phyloP scores from a whole-genome alignment of 2,888 invertebrate species.

The Kuschelorhynchus macadamiae region DNA sequence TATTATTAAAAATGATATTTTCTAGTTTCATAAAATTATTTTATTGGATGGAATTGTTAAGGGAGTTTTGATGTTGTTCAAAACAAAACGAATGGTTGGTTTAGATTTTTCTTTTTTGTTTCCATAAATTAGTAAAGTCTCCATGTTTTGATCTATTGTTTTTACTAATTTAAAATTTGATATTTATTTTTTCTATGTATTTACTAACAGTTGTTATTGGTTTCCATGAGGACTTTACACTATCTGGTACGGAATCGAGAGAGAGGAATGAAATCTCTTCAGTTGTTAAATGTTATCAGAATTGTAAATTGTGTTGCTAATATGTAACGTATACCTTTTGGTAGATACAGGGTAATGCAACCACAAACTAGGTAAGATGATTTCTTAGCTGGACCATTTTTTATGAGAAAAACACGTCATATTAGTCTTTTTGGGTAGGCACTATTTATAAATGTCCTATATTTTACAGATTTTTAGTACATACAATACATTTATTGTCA shows the following conservation, averaged over 20 bases:
- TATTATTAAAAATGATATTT: constrained; percentile 24
- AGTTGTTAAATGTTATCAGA: too few species aligned
- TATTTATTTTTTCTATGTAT: constrained; percentile 25
- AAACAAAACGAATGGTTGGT: constrained; percentile 37
- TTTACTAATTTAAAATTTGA: constrained; percentile 13
- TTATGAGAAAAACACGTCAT: too few species aligned
- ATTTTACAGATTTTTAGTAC: too few species aligned
- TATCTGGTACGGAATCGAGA: constrained; percentile 7
- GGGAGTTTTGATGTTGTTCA: constrained; percentile 37
- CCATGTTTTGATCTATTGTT: not conserved
- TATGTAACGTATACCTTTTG: too few species aligned
- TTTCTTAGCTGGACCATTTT: too few species aligned
- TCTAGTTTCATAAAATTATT: constrained; percentile 20
- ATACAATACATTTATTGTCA: too few species aligned
- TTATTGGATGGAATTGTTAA: constrained; percentile 1
- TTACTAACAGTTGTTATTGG: constrained; percentile 12
- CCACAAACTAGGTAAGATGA: too few species aligned
- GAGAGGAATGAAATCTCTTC: too few species aligned
- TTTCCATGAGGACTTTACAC: constrained; percentile 5
- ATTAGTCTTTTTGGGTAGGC: too few species aligned
- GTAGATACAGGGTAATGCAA: too few species aligned
- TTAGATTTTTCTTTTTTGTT: constrained; percentile 6
- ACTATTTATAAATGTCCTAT: too few species aligned
- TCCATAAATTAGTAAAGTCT: constrained; percentile 5
- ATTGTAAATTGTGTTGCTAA: too few species aligned